These are phyloP conservation scores for Exephanes ischioxanthus DNA, from an alignment of 2,888 invertebrate species.

Conservation along the genomic window DNA sequence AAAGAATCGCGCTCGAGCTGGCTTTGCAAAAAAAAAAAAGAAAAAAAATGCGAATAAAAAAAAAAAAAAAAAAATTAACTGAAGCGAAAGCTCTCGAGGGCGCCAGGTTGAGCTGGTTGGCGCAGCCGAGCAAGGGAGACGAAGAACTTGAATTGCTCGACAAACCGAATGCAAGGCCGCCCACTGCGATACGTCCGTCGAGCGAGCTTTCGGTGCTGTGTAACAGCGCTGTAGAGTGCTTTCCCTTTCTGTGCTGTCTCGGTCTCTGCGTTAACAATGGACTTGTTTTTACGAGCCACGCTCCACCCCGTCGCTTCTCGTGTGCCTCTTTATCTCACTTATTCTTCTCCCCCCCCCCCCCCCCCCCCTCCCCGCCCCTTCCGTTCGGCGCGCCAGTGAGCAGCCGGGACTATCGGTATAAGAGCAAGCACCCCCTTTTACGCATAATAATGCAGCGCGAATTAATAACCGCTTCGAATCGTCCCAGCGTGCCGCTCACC, in stretches of 20 bases:
- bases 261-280: slow-evolving; percentile 79
- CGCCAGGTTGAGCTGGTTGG: background rate
- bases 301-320: slow-evolving; percentile 70
- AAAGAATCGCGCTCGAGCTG: slow-evolving; percentile 69
- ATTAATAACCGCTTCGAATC: slow-evolving; percentile 81
- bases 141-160: slow-evolving; percentile 35
- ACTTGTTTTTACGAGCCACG: slow-evolving; percentile 81
- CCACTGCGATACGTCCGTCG: slow-evolving; percentile 80
- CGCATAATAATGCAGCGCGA: slow-evolving; percentile 73
- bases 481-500: slow-evolving; percentile 63
- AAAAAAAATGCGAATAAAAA: slow-evolving; percentile 5
- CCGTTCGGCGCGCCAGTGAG: slow-evolving; percentile 3
- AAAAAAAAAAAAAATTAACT: background rate
- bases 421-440: slow-evolving; percentile 56
- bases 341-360: slow-evolving; percentile 48
- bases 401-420: slow-evolving; percentile 25
- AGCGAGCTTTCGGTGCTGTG: slow-evolving; percentile 15
- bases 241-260: slow-evolving; percentile 62
- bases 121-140: slow-evolving; percentile 25
- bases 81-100: slow-evolving; percentile 12
- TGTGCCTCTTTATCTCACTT: slow-evolving; percentile 62
- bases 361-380: slow-evolving; percentile 28
- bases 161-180: slow-evolving; percentile 69
- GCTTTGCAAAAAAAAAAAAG: background rate
- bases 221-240: slow-evolving; percentile 36